phyloP scores from a whole-genome alignment of 2,888 invertebrate species.

The Spodoptera picta region DNA sequence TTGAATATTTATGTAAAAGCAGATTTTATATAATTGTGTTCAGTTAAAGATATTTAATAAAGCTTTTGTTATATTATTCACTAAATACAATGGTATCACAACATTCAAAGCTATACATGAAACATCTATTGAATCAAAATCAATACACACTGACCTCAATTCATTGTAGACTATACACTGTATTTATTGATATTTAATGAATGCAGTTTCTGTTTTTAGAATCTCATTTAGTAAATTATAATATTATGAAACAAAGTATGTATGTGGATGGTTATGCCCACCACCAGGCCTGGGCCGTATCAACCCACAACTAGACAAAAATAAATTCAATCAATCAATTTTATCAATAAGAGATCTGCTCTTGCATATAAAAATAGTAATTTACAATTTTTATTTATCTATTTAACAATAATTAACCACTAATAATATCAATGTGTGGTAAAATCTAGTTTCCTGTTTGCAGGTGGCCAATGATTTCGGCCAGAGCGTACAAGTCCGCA shows the following conservation, averaged over 20 bases:
- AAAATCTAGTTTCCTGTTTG: slow-evolving; percentile 34
- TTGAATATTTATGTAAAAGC: slow-evolving; percentile 36
- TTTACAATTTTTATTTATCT: slow-evolving; percentile 7
- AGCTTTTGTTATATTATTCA: background rate
- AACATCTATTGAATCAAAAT: too few species aligned
- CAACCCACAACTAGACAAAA: too few species aligned
- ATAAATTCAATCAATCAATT: too few species aligned
- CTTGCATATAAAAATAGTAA: slow-evolving; percentile 11
- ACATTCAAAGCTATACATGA: slow-evolving; percentile 2
- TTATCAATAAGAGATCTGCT: slow-evolving; percentile 3
- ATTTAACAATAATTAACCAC: background rate
- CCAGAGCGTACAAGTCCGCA: slow-evolving; percentile 94
- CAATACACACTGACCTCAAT: background rate
- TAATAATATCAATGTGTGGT: slow-evolving; percentile 1
- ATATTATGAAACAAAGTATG: too few species aligned
- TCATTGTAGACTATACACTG: background rate
- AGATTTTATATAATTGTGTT: slow-evolving; percentile 15
- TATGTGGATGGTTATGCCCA: too few species aligned
- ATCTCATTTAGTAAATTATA: too few species aligned
- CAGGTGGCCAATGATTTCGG: slow-evolving; percentile 98
- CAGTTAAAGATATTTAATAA: background rate
- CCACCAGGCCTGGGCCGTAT: too few species aligned
- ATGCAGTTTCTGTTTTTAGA: too few species aligned
- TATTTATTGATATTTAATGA: too few species aligned
- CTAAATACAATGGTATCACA: background rate